Percentiles rank a stretch among this genome's conserved stretches.
Conservation (phyloP, 2,113 vertebrate species). For the Pomatorhinus ruficollis region DNA sequence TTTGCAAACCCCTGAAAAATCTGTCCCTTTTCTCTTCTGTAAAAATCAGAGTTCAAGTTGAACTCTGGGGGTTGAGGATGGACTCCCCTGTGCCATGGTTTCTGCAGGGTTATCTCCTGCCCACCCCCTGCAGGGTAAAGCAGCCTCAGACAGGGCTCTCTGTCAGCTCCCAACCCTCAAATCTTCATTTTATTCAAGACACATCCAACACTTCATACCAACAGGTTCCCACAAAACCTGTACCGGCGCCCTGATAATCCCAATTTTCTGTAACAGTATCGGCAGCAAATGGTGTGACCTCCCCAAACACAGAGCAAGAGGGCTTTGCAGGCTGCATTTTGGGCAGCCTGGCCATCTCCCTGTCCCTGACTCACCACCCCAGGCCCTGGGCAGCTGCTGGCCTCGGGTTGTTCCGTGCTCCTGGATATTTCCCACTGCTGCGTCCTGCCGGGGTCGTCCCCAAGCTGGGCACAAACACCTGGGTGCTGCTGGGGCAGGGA, state of each 20-base stretch:
- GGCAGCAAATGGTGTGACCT: background rate
- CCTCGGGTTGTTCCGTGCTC: background rate
- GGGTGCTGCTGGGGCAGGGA: background rate
- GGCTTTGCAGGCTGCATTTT: background rate
- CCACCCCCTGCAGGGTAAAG: background rate
- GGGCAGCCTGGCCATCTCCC: background rate
- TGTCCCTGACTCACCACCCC: background rate
- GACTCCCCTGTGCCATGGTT: fast-evolving
- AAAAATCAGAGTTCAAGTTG: fast-evolving
- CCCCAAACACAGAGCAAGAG: background rate
- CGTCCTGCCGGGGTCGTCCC: background rate
- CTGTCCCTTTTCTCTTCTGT: background rate
- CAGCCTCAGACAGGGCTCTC: background rate
- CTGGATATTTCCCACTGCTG: background rate
- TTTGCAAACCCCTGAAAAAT: background rate
- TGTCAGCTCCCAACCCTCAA: background rate
- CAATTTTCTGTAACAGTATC: fast-evolving
- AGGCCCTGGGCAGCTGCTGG: background rate
- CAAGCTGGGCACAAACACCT: fast-evolving
- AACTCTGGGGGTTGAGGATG: background rate
- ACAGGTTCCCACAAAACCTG: background rate
- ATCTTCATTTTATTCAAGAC: background rate
- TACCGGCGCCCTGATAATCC: background rate
- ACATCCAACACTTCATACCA: background rate
- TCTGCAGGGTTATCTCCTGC: background rate